Conservation (phyloP, 2,797 vertebrate genomes). For the Ciconia nigra region DNA sequence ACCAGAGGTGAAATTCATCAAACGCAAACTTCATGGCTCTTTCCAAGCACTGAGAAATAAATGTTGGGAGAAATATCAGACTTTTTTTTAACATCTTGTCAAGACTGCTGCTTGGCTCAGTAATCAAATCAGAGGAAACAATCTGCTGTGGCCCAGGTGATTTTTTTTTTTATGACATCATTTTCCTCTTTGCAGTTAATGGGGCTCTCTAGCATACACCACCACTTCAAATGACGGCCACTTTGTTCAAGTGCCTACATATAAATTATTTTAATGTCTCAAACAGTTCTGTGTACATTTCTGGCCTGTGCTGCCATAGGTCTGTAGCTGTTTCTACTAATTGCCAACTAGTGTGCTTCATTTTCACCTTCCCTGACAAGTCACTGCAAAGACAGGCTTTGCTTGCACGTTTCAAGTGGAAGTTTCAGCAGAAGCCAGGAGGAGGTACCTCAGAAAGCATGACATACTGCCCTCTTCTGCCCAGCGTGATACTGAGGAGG, state of each 20-base stretch:
- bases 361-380: background rate
- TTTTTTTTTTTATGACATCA: background rate
- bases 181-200: background rate
- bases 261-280: background rate
- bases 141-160: background rate
- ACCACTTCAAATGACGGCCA: background rate
- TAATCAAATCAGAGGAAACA: background rate
- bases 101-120: background rate
- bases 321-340: background rate
- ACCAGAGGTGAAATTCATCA: slow-evolving; percentile 97
- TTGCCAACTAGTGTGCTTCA: background rate
- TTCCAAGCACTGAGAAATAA: slow-evolving; percentile 87
- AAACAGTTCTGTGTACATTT: background rate
- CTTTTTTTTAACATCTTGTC: background rate
- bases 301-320: background rate
- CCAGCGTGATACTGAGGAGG: slow-evolving; percentile 93
- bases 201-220: background rate
- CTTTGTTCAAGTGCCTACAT: background rate
- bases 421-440: background rate
- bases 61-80: background rate
- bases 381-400: background rate
- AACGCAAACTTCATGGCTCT: slow-evolving; percentile 97
- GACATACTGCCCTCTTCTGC: slow-evolving; percentile 95
- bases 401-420: background rate
- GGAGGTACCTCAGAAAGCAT: slow-evolving; percentile 93